Evolutionary conservation across 2,113 vertebrate species (phyloP), one percentile per base, ranked within the genome.

Genomic region (Orthonyx spaldingii): DNA sequence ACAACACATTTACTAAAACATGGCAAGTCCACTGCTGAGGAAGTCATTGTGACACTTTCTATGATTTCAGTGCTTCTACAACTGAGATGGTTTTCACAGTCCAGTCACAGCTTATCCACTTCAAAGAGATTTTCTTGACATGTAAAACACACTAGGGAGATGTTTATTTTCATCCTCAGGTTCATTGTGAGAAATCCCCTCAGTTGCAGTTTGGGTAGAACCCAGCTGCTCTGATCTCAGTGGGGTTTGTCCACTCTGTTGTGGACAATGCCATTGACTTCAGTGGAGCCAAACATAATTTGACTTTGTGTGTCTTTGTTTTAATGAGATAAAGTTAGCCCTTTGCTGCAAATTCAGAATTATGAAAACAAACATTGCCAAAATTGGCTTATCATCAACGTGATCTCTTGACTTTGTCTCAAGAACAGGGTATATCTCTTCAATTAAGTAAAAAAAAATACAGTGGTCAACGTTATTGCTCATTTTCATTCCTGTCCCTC

Each of bases 1-100:
- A 32, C 9, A 92, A 12, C 12, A 65, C 1, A 0, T 15, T 23
- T 27, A 59, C 18, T 26, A 17, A 49, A 6, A 60, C 0, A 0
- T 12, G 39, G 22, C 22, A 86, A 86, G 13, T 39, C 28, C 47
- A 7, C 44, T 85, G 59, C 35, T 37, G 20, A 87, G 37, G 11
- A 52, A 63, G 3, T 10, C 10, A 75, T 16, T 4, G 14, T 44
- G 19, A 47, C 6, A 24, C 19, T 75, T 65, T 9, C 42, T 55
- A 4, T 21, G 3, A 53, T 56, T 75, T 87, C 41, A 85, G 4
- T 32, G 19, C 32, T 87, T 68, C 49, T 42, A 18, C 7, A 35
- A 3, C 7, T 53, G 17, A 77, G 13, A 26, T 7, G 9, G 33
- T 4, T 69, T 56, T 69, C 20, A 52, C 39, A 85, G 47, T 7